phyloP scores from a whole-genome alignment of 2,113 vertebrate genomes.

The Hyperoodon ampullatus region DNA sequence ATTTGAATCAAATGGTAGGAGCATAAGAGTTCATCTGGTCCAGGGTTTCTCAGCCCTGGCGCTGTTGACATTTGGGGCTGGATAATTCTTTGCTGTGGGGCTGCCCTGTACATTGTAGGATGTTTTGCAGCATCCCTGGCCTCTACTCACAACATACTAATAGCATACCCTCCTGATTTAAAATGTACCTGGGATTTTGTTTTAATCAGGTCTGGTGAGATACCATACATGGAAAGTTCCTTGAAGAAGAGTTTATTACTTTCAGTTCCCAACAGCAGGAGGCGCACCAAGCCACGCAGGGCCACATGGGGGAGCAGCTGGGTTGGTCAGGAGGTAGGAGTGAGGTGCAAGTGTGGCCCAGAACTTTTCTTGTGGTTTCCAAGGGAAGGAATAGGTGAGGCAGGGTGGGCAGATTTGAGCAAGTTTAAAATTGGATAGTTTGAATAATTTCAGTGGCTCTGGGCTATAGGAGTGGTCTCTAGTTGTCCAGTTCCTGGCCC shows the following conservation, averaged over 20 bases:
- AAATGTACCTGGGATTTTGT: not conserved
- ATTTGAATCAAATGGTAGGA: not conserved
- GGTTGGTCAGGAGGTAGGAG: not conserved
- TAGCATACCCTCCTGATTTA: not conserved
- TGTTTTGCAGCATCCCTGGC: not conserved
- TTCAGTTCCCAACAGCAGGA: not conserved
- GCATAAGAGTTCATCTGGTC: not conserved
- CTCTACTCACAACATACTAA: not conserved
- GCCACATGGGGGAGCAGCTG: not conserved
- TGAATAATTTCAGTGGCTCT: not conserved
- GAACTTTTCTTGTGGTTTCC: not conserved
- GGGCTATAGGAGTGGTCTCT: not conserved
- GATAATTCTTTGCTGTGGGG: not conserved
- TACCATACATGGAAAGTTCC: not conserved
- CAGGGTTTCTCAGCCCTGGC: not conserved
- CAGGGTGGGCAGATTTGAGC: not conserved
- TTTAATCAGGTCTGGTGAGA: not conserved
- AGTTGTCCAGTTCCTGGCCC: not conserved
- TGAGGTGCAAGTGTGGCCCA: not conserved
- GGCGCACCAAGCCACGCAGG: too few relatives aligned
- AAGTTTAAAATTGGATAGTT: not conserved
- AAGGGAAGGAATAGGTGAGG: not conserved
- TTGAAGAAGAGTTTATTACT: not conserved
- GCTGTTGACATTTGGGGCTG: not conserved
- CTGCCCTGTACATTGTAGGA: not conserved